Evolutionary conservation across 2,797 vertebrate genomes (phyloP).

Genomic region (Chaunax sp.): DNA sequence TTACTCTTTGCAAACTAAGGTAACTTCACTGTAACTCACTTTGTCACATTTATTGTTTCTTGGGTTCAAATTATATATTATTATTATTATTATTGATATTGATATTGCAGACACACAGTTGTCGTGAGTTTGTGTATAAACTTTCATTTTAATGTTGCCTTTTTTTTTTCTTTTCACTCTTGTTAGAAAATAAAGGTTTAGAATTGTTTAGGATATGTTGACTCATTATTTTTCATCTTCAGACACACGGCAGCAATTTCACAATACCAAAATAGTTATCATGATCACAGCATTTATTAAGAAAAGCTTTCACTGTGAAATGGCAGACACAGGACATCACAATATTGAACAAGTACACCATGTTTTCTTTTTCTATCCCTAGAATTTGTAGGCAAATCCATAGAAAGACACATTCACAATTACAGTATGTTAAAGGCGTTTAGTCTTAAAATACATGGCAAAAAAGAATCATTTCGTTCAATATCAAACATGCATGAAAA

Average conservation of each 20-base stretch:
- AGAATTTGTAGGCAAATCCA: conserved; percentile 56
- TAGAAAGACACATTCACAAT: conserved; percentile 70
- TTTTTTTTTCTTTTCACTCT: conserved; percentile 87
- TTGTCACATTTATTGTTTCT: conserved; percentile 78
- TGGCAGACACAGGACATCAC: conserved; percentile 69
- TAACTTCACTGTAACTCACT: conserved; percentile 84
- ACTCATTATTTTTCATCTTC: conserved; percentile 45
- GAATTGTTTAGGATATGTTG: conserved; percentile 84
- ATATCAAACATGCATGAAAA: conserved; percentile 77
- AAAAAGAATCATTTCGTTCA: conserved; percentile 22
- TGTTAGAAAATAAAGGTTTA: conserved; percentile 90
- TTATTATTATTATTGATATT: conserved; percentile 85
- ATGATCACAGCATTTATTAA: conserved; percentile 74
- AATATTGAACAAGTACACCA: conserved; percentile 65
- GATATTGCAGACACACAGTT: conserved; percentile 84
- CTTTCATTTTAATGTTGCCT: conserved; percentile 87
- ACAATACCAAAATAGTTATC: not conserved
- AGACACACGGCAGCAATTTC: not conserved
- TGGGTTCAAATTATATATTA: conserved; percentile 81
- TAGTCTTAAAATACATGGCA: conserved; percentile 43
- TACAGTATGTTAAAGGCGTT: conserved; percentile 63
- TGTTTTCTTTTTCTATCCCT: conserved; percentile 61
- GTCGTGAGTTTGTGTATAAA: conserved; percentile 87
- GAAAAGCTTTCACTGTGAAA: conserved; percentile 75
- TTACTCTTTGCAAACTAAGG: conserved; percentile 73